Evolutionary conservation across 2,888 invertebrate genomes (phyloP), one percentile per base, ranked within the genome.

Genomic region (Amblyteles armatorius): DNA sequence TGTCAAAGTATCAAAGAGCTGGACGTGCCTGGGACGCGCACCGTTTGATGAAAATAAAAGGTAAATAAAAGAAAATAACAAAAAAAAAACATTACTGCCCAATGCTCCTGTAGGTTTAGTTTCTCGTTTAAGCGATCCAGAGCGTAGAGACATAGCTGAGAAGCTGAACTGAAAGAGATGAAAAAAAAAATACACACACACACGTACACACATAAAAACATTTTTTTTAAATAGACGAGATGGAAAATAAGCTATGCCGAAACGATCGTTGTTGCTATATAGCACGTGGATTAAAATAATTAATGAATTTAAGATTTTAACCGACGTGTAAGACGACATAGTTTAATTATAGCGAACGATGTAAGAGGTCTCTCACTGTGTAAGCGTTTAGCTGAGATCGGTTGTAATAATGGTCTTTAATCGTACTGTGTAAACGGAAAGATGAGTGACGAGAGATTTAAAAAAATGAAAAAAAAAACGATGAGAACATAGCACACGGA

Each of bases 401-500:
- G 36, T 84, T 63, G 77, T 73, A 71, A 76, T 72, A 71, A 55
- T 57, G 73, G 71, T 81, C 74, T 81, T 78, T 74, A 57, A 78
- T 83, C 78, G 80, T 86, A 68, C 26, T 80, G 48, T 79, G 69
- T 73, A 36, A 76, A 74, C 74, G 36, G 76, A 80, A 73, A 60
- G 7, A 74, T 48, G 63, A 63, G 36, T 44, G 16, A 44, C 44
- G 36, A 78, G 26, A 71, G 65, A 65, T 6, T n/a, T 29, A 36
- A 69, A n/a, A n/a, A 67, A 33, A 33, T 5, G 5, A 33, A 9
- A 57, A 67, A 29, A 57, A 7, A 29, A 79, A 26, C 16, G 29
- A 48, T 4, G 16, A 48, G 6, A 60, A 68, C 57, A 68, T 52
- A 36, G 86, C 87, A 90, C 89, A 88, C 86, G 88, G 89, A 88